These are phyloP conservation scores for Drosophila lowei DNA, from an alignment of 1,140 invertebrate species.

Conservation along the genomic window DNA sequence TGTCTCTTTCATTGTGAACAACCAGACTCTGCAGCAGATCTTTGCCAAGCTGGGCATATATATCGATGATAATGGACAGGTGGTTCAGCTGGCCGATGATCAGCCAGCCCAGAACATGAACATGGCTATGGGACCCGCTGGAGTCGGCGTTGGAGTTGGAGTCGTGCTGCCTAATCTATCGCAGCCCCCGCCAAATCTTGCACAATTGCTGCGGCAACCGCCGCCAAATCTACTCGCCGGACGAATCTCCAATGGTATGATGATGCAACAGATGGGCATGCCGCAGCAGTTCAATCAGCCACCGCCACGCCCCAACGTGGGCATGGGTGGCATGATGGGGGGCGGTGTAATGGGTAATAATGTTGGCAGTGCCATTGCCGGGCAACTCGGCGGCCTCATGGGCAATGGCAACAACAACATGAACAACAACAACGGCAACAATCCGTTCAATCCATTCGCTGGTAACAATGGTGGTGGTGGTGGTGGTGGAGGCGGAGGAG, in stretches of 20 bases:
- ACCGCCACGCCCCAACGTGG: conserved; percentile 47
- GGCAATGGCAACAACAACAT: conserved; percentile 69
- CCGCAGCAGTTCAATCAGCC: conserved; percentile 77
- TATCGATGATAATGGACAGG: conserved; percentile 84
- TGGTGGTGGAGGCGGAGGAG: neutral
- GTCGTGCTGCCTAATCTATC: conserved; percentile 59
- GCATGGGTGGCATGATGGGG: conserved; percentile 4
- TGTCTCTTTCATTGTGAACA: conserved; percentile 84
- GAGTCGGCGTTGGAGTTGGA: conserved; percentile 2
- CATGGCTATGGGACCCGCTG: neutral
- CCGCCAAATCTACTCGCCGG: conserved; percentile 58
- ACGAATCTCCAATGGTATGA: conserved; percentile 45
- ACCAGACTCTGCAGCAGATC: conserved; percentile 84
- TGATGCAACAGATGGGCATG: conserved; percentile 65
- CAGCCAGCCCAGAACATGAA: conserved; percentile 16
- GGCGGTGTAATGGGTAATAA: no score
- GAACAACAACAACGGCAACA: no score
- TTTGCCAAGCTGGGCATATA: conserved; percentile 85
- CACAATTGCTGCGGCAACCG: conserved; percentile 63
- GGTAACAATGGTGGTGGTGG: conserved; percentile 18
- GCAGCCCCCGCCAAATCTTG: conserved; percentile 62
- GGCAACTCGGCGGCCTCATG: conserved; percentile 36
- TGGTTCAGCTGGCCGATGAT: conserved; percentile 83
- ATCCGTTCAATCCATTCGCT: conserved; percentile 83
- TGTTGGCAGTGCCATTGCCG: neutral